A percentile compares a stretch with the other conserved stretches of the same genome.
Evolutionary conservation across 2,888 invertebrate species (phyloP).

Genomic region (Octodonta nipae): DNA sequence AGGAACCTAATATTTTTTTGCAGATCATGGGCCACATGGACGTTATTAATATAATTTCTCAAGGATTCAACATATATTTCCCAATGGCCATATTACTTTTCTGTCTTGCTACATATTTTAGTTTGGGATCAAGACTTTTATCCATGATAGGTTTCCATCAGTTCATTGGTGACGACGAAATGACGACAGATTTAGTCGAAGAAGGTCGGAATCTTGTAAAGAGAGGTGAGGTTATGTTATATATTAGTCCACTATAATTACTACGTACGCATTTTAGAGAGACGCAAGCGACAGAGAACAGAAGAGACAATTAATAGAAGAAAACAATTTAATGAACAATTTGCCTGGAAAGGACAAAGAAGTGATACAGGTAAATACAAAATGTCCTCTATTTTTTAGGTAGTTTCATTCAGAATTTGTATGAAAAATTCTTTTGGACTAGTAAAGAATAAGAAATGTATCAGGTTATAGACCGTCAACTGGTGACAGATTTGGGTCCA

Average conservation of each 20-base stretch:
- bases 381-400: background rate
- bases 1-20: conserved; percentile 5
- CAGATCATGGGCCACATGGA: conserved; percentile 99
- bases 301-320: conserved; percentile 68
- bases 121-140: conserved; percentile 78
- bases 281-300: conserved; percentile 63
- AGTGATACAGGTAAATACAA: conserved; percentile 36
- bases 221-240: conserved; percentile 46
- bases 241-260: background rate
- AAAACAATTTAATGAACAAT: conserved; percentile 56
- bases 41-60: conserved; percentile 87
- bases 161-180: conserved; percentile 86
- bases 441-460: no score
- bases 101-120: conserved; percentile 87
- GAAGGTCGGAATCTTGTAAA: conserved; percentile 87
- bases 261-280: conserved; percentile 46
- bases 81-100: conserved; percentile 91
- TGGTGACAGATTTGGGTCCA: no score
- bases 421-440: conserved; percentile 4
- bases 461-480: no score
- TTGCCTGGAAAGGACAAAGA: conserved; percentile 33
- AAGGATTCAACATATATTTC: conserved; percentile 98
- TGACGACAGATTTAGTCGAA: conserved; percentile 84
- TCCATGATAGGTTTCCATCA: conserved; percentile 92
- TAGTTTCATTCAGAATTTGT: conserved; percentile 1